phyloP scores from a whole-genome alignment of 2,888 invertebrate species.

The Eremobia ochroleuca region DNA sequence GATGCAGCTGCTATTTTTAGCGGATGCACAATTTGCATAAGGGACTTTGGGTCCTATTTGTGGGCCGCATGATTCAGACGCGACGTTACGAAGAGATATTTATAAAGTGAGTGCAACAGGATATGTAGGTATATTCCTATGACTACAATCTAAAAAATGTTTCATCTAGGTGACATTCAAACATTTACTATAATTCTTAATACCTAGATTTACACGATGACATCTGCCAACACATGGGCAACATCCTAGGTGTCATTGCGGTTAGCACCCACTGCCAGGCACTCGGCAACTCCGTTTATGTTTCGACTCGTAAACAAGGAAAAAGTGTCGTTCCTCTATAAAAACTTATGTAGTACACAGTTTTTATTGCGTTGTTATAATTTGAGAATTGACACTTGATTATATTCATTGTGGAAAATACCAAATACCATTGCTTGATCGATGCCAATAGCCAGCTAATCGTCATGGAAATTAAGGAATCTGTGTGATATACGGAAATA shows the following conservation, averaged over 20 bases:
- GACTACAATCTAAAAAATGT: background rate
- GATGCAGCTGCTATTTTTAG: conserved; percentile 40
- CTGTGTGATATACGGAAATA: conserved; percentile 75
- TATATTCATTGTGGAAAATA: conserved; percentile 12
- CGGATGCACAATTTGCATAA: conserved; percentile 3
- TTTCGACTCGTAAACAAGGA: conserved; percentile 56
- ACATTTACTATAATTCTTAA: conserved; percentile 25
- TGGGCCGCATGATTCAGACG: conserved; percentile 31
- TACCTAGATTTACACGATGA: too few species aligned
- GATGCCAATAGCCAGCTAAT: conserved; percentile 12
- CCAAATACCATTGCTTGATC: conserved; percentile 6
- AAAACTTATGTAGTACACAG: conserved; percentile 26
- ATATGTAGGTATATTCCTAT: conserved; percentile 6
- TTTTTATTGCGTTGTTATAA: conserved; percentile 45
- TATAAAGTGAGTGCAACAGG: background rate
- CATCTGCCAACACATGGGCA: conserved; percentile 59
- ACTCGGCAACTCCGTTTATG: conserved; percentile 28
- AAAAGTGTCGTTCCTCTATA: conserved; percentile 41
- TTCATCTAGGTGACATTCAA: background rate
- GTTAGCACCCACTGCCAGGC: conserved; percentile 33
- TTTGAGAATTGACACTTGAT: conserved; percentile 33
- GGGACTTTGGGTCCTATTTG: conserved; percentile 7
- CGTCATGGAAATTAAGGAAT: conserved; percentile 48
- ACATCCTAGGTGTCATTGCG: conserved; percentile 49
- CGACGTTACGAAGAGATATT: conserved; percentile 5